Conservation (phyloP, 2,888 invertebrate species). For the Conus canariensis region DNA sequence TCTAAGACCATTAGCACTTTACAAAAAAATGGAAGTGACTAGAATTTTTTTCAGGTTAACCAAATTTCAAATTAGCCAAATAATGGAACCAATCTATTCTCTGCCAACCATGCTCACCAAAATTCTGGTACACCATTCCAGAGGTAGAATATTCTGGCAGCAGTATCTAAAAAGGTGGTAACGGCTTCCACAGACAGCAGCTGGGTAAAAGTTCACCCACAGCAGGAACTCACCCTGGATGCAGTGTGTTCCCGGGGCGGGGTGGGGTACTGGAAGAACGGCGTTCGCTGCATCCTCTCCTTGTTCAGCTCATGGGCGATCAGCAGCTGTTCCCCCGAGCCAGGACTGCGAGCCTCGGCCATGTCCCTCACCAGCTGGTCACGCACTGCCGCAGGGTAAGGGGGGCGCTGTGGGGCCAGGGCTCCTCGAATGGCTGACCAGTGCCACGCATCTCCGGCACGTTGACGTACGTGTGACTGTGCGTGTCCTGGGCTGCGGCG, state of each 20-base stretch:
- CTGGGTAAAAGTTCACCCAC: neutral
- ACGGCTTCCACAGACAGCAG: neutral
- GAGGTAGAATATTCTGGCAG: neutral
- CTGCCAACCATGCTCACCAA: no score
- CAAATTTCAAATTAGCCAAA: no score
- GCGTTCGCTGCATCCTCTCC: slow-evolving; percentile 66
- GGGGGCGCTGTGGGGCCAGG: slow-evolving; percentile 67
- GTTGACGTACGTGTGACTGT: slow-evolving; percentile 68
- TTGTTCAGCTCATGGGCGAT: slow-evolving; percentile 63
- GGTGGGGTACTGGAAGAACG: slow-evolving; percentile 74
- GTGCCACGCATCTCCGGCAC: slow-evolving; percentile 53
- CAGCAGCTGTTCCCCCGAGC: slow-evolving; percentile 65
- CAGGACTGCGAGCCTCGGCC: slow-evolving; percentile 70
- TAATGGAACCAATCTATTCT: no score
- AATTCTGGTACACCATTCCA: no score
- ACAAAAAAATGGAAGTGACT: no score
- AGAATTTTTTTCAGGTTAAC: no score
- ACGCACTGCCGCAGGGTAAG: slow-evolving; percentile 70
- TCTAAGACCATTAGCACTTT: no score
- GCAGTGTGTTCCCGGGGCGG: slow-evolving; percentile 49
- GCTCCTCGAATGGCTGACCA: neutral
- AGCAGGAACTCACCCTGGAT: slow-evolving; percentile 38
- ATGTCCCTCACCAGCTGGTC: slow-evolving; percentile 71
- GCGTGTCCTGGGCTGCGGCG: slow-evolving; percentile 26
- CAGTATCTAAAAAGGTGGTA: no score